These are phyloP conservation scores for Schlechtendalia chinensis DNA, from an alignment of 1,140 invertebrate genomes.

Conservation along the genomic window DNA sequence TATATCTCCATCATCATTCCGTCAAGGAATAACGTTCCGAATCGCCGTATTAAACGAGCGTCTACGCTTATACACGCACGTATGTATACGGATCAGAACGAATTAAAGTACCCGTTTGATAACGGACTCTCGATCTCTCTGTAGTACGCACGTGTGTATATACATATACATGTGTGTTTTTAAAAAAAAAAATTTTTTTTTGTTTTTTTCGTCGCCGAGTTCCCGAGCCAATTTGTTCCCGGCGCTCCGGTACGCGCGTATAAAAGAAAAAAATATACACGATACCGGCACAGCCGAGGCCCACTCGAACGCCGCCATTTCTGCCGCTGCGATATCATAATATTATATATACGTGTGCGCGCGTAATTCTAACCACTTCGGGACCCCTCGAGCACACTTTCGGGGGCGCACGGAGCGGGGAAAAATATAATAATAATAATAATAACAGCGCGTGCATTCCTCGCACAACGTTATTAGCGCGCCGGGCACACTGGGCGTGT, in stretches of 20 bases:
- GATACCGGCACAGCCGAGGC: background rate
- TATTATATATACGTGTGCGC: background rate
- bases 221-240: constrained; percentile 11
- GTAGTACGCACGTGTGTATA: no score
- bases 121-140: no score
- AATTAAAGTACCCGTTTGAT: no score
- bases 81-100: no score
- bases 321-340: background rate
- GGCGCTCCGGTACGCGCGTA: background rate
- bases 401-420: background rate
- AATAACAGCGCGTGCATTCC: background rate
- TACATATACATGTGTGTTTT: no score
- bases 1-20: no score
- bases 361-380: constrained; percentile 41
- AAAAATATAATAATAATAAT: constrained; percentile 10
- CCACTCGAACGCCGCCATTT: constrained; percentile 37
- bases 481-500: background rate
- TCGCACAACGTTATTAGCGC: constrained; percentile 32
- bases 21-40: no score
- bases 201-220: background rate
- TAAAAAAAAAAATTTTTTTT: no score
- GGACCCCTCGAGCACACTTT: constrained; percentile 33
- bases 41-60: no score
- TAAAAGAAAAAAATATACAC: background rate
- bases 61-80: no score